Evolutionary conservation across 2,113 vertebrate species (phyloP).

Genomic region (Halcyon malimbica): DNA sequence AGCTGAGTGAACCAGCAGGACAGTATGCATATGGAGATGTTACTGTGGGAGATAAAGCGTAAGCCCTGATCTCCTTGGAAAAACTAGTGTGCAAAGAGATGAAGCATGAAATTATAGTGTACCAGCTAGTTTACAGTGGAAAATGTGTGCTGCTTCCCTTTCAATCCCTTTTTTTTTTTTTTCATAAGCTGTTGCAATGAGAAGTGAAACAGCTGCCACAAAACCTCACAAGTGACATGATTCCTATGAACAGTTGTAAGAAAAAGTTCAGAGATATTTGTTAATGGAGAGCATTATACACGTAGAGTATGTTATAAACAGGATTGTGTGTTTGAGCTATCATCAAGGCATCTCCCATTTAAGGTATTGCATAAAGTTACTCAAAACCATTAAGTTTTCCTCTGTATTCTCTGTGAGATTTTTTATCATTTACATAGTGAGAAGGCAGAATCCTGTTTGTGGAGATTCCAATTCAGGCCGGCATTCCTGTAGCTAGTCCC

Average conservation of each 20-base stretch:
- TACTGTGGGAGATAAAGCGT: background rate
- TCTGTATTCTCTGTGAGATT: background rate
- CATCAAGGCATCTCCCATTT: background rate
- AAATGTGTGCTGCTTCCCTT: conserved; percentile 11
- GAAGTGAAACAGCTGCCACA: conserved; percentile 17
- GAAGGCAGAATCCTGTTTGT: background rate
- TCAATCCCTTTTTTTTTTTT: background rate
- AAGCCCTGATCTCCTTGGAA: background rate
- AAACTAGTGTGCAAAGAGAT: background rate
- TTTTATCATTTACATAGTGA: background rate
- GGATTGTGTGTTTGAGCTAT: background rate
- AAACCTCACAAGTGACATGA: background rate
- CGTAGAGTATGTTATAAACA: background rate
- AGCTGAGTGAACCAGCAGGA: background rate
- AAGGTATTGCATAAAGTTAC: background rate
- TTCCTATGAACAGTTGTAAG: background rate
- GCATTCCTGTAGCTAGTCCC: background rate
- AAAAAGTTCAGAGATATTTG: background rate
- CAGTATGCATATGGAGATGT: background rate
- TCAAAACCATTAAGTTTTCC: background rate
- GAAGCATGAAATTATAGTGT: background rate
- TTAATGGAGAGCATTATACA: background rate
- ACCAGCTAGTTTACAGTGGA: background rate
- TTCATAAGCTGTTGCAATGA: background rate
- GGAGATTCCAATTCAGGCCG: background rate